Base-by-base conservation (phyloP, 2,888 invertebrate species). In the Carterocephalus palaemon region DNA sequence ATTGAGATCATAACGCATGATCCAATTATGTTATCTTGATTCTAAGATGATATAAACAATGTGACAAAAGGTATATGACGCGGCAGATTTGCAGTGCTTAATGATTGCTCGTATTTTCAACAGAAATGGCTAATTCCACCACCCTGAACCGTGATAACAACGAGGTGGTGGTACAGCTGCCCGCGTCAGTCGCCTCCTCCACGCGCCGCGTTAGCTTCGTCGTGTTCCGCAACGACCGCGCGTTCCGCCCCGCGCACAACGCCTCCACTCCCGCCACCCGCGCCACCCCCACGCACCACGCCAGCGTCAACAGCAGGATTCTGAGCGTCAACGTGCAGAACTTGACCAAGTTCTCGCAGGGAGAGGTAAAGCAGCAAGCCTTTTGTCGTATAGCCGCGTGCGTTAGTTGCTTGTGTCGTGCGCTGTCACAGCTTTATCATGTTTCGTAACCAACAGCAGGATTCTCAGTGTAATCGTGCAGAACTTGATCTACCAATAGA, bases 301-400 rank as follows among this genome's bases (percentile, higher is more conserved):
- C 49, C 32, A 32, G 54, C 16, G 81, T 88, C 33, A 83, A 81
- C 58, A 88, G 88, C 51, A 65, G 81, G 12, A 78, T 90, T 0
- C 67, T 90, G 2, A 90, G 84, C 54, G 67, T 86, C 51, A 85
- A 81, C 19, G 70, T 85, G 0, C 73, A 81, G 46, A 70, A 85
- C 23, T 46, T 80, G 15, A 78, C 74, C 0, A 46, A 62, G 1
- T 86, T 86, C 45, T 55, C 60, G 0, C 15, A 56, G 0, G 79
- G 76, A 31, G 85, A 86, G 73, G 85, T 85, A 24, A 61, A 64
- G 36, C n/a, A n/a, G n/a, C n/a, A n/a, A n/a, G n/a, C n/a, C n/a
- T n/a, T n/a, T n/a, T n/a, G n/a, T n/a, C 48, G 4, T 28, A 9
- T 32, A n/a, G n/a, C n/a, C n/a, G n/a, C n/a, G n/a, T n/a, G n/a